Evolutionary conservation across 1,140 invertebrate species (phyloP).

Genomic region (Meloidogyne chitwoodi): DNA sequence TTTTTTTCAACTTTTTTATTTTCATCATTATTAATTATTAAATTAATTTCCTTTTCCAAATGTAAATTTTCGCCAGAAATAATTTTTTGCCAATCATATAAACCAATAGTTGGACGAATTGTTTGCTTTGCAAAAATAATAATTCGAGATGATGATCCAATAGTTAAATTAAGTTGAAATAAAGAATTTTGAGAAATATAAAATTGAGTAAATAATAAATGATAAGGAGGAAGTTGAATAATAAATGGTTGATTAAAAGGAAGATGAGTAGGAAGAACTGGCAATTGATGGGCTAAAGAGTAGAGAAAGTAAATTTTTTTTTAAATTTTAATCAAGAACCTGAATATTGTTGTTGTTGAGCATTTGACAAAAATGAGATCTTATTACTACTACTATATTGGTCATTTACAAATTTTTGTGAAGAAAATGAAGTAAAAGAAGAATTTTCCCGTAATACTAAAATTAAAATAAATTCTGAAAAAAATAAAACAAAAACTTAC

Average conservation of each 20-base stretch:
- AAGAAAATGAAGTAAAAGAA: neutral
- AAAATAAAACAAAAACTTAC: neutral
- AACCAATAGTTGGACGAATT: constrained; percentile 29
- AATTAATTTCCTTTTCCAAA: neutral
- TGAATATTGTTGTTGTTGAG: neutral
- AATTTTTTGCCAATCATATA: constrained; percentile 26
- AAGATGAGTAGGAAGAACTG: constrained; percentile 1
- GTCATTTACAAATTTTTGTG: neutral
- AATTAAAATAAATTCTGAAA: neutral
- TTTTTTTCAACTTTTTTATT: neutral
- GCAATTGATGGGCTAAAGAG: neutral
- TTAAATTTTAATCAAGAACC: neutral
- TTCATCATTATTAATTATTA: neutral
- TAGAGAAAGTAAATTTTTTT: neutral
- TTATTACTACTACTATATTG: neutral
- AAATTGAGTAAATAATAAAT: constrained; percentile 11
- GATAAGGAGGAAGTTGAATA: neutral
- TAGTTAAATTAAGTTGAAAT: constrained; percentile 4
- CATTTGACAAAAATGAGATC: neutral
- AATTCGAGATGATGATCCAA: constrained; percentile 22
- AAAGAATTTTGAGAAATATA: neutral
- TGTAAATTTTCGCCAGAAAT: constrained; percentile 21
- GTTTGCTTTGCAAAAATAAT: constrained; percentile 28
- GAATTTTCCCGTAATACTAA: neutral
- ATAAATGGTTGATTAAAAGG: neutral